Percentiles rank a stretch among this genome's conserved stretches.
phyloP scores from a whole-genome alignment of 2,797 vertebrate species.

The Epinephelus malabaricus region DNA sequence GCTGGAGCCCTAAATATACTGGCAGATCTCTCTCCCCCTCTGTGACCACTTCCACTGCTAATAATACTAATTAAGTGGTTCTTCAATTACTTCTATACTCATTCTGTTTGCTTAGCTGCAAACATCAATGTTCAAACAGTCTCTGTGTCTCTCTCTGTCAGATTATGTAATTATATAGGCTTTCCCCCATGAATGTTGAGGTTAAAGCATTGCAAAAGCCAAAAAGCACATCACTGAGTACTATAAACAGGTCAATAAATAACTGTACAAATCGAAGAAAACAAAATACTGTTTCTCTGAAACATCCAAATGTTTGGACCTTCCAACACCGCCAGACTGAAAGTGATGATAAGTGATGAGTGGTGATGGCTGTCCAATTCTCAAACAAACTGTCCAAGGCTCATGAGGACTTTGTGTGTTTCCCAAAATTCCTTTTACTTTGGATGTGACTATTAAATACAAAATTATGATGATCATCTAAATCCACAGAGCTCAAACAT shows the following conservation, averaged over 20 bases:
- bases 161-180: constrained; percentile 27
- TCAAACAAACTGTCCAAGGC: background rate
- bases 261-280: background rate
- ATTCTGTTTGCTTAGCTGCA: constrained; percentile 53
- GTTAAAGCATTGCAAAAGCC: background rate
- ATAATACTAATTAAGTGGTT: constrained; percentile 64
- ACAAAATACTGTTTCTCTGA: background rate
- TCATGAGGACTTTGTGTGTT: background rate
- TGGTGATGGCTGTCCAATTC: background rate
- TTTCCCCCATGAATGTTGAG: background rate
- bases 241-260: background rate
- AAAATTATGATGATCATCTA: too few relatives aligned
- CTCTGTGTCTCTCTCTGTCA: constrained; percentile 1
- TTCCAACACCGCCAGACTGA: too few relatives aligned
- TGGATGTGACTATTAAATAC: background rate
- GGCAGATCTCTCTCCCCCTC: constrained; percentile 35
- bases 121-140: constrained; percentile 35
- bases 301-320: constrained; percentile 4
- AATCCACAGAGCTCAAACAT: too few relatives aligned
- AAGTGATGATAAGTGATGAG: background rate
- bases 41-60: constrained; percentile 50
- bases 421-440: background rate
- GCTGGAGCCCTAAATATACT: constrained; percentile 46
- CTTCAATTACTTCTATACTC: constrained; percentile 48
- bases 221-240: background rate